Evolutionary conservation across 2,888 invertebrate genomes (phyloP), one percentile per base, ranked within the genome.

Genomic region (Hydropsyche betteni): DNA sequence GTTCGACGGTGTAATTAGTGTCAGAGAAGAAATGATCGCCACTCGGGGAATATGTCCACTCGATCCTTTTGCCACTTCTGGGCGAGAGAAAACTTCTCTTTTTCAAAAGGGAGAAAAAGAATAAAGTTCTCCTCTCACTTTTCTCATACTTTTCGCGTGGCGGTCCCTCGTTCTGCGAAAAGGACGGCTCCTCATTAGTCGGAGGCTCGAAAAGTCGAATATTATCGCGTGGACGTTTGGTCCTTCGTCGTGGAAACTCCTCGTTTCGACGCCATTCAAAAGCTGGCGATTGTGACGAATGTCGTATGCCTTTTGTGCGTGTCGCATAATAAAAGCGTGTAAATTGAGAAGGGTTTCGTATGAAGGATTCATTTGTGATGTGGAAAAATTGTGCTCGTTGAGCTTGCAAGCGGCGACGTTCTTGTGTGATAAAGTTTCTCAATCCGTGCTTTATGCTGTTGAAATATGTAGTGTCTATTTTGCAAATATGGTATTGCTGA

Each of bases 1-100:
- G 34, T 64, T 12, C 64, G 34, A 44, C 44, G 44, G 44, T 44
- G 64, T 64, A 64, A 64, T 64, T 64, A 64, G 36, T 36, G 64
- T 64, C 64, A 36, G 33, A 55, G 44, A 64, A 64, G 64, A 64
- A 64, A 64, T 36, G 64, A 64, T 64, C 34, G 36, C 64, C 64
- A 34, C 64, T 36, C 64, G 36, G 64, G 64, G 36, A 36, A 64
- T 44, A 44, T 36, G 64, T 34, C 64, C 36, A 64, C 36, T 58
- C 8, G 58, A 24, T 64, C 64, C 44, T 64, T 64, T 64, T 36
- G 36, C 33, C 33, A 53, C 61, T 61, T 61, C 14, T 53, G 61
- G 6, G 6, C 36, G 36, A 64, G 12, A 36, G 36, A 36, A 36
- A 6, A 4, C 64, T 10, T 34, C 10, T 24, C 24, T 64, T 10